Conservation (phyloP, 2,888 invertebrate species). For the Clistopyga incitator region DNA sequence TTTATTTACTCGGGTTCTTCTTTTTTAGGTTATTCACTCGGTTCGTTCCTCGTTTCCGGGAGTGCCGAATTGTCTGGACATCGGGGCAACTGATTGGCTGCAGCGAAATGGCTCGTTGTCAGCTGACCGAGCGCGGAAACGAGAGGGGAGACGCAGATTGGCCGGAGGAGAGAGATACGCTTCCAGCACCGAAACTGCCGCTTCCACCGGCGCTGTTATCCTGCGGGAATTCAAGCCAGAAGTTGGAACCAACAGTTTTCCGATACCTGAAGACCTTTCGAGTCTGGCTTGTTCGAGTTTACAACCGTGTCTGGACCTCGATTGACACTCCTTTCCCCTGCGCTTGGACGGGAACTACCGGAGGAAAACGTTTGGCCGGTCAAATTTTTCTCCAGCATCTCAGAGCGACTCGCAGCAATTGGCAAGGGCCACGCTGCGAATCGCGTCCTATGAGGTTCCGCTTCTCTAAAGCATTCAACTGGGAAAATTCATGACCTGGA, state of each 20-base stretch:
- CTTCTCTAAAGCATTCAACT: conserved; percentile 17
- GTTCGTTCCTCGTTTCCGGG: not conserved
- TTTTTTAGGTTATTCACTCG: conserved; percentile 16
- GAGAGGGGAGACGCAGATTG: not conserved
- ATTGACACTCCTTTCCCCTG: conserved; percentile 2
- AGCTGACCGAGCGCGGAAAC: not conserved
- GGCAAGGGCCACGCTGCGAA: no score
- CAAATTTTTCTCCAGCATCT: not conserved
- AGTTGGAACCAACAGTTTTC: conserved; percentile 30
- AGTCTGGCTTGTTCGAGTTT: not conserved
- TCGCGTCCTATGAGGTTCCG: not conserved
- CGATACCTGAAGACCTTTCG: conserved; percentile 7
- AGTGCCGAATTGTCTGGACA: conserved; percentile 34
- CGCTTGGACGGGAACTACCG: not conserved
- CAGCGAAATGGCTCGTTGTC: conserved; percentile 25
- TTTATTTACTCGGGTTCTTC: not conserved
- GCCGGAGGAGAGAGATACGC: not conserved
- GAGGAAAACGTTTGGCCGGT: not conserved
- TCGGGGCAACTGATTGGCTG: conserved; percentile 23
- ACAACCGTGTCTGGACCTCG: not conserved
- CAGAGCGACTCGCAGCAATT: conserved; percentile 1
- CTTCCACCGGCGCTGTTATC: not conserved
- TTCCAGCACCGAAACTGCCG: not conserved
- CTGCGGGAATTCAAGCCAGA: not conserved
- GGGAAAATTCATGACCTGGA: conserved; percentile 43